These are phyloP conservation scores for Eulemur coronatus DNA, from an alignment of 2,797 vertebrate species.

Conservation along the genomic window DNA sequence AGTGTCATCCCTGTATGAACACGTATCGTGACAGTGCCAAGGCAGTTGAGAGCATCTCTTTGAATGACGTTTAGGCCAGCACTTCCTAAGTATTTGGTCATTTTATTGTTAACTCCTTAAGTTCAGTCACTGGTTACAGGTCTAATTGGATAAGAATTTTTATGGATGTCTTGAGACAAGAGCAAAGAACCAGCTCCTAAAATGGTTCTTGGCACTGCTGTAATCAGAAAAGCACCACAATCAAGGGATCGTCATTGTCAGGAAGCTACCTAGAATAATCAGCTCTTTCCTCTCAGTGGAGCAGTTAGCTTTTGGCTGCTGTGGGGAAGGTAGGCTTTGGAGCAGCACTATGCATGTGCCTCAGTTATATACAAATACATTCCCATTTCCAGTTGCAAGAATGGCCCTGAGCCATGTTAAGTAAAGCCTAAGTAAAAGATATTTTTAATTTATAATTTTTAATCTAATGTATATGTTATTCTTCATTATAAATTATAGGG, in stretches of 20 bases:
- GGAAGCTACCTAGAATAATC: neutral
- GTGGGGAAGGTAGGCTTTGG: fast-evolving
- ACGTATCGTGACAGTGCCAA: too few species aligned
- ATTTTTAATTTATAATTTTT: neutral
- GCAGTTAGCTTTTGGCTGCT: neutral
- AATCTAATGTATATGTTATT: neutral
- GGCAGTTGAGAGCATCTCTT: neutral
- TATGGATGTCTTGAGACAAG: neutral
- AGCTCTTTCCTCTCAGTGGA: fast-evolving
- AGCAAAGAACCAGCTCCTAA: neutral
- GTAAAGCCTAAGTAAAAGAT: neutral
- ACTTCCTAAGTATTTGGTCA: neutral
- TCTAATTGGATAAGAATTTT: neutral
- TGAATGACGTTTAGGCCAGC: neutral
- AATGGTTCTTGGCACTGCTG: neutral
- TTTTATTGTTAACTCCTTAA: neutral
- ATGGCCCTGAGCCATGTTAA: neutral
- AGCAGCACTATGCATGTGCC: neutral
- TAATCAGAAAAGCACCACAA: neutral
- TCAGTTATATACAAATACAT: too few species aligned
- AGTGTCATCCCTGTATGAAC: neutral
- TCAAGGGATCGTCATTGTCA: neutral
- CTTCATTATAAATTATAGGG: neutral
- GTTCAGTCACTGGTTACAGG: neutral
- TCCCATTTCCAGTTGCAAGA: neutral